Conservation (phyloP, 2,113 vertebrate species). For the Callospermophilus lateralis region DNA sequence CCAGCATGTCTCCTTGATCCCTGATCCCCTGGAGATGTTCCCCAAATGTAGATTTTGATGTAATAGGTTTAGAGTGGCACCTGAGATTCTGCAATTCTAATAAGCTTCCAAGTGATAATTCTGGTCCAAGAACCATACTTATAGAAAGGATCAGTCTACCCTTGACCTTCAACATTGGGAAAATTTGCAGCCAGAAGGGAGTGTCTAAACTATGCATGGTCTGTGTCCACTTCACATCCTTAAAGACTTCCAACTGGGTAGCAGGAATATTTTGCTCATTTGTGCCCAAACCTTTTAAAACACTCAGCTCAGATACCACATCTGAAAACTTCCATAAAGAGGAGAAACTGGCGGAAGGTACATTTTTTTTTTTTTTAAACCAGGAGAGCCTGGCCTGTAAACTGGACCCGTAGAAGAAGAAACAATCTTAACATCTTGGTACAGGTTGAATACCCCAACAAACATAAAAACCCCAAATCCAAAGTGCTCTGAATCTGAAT, state of each 20-base stretch:
- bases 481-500: background rate
- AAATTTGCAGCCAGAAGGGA: background rate
- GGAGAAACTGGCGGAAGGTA: background rate
- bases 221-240: background rate
- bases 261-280: background rate
- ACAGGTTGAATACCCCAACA: background rate
- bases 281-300: constrained; percentile 28
- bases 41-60: background rate
- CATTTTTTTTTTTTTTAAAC: background rate
- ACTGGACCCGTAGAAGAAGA: background rate
- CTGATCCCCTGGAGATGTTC: background rate
- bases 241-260: background rate
- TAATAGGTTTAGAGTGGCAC: background rate
- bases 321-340: constrained; percentile 14
- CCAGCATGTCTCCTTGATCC: background rate
- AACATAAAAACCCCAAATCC: background rate
- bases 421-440: background rate
- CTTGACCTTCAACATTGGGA: background rate
- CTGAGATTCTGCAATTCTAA: background rate
- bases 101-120: background rate
- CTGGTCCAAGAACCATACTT: background rate
- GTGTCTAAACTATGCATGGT: background rate
- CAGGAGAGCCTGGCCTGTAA: background rate
- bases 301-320: background rate
- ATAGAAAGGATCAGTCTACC: background rate